These are phyloP conservation scores for Struthidea cinerea DNA, from an alignment of 2,113 vertebrate species.

Conservation along the genomic window DNA sequence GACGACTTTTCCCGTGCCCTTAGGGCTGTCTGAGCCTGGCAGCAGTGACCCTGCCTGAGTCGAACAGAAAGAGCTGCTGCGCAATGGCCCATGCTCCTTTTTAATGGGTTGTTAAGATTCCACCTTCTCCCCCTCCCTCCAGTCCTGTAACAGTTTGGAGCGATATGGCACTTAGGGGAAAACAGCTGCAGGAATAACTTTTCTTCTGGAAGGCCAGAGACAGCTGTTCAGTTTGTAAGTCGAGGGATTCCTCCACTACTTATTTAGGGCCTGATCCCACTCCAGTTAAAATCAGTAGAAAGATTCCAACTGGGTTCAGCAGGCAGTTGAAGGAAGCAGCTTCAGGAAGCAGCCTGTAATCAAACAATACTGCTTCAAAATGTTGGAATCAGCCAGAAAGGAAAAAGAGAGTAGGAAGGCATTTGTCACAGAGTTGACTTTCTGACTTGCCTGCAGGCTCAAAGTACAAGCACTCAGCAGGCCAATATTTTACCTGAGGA, in stretches of 20 bases:
- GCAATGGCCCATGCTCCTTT: conserved; percentile 34
- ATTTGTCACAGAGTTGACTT: conserved; percentile 2
- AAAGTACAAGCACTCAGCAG: background rate
- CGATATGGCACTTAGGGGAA: conserved; percentile 23
- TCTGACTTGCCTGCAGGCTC: background rate
- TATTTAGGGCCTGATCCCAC: background rate
- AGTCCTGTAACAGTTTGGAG: conserved; percentile 32
- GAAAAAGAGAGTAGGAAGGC: background rate
- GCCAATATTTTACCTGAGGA: background rate
- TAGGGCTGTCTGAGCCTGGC: conserved; percentile 36
- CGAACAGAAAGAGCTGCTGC: conserved; percentile 47
- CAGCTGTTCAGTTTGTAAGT: background rate
- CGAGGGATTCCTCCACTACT: conserved; percentile 14
- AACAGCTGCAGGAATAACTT: conserved; percentile 30
- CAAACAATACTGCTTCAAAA: conserved; percentile 10
- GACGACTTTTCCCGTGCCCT: conserved; percentile 65
- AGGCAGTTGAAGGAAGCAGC: background rate
- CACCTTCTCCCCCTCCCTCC: conserved; percentile 43
- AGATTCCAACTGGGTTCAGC: background rate
- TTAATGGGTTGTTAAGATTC: conserved; percentile 62
- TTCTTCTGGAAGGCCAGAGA: background rate
- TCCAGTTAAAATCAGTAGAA: background rate
- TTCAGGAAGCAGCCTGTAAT: conserved; percentile 21
- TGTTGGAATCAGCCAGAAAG: background rate
- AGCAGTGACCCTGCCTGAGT: conserved; percentile 48